phyloP scores from a whole-genome alignment of 2,113 vertebrate genomes.

The Corvus moneduloides region DNA sequence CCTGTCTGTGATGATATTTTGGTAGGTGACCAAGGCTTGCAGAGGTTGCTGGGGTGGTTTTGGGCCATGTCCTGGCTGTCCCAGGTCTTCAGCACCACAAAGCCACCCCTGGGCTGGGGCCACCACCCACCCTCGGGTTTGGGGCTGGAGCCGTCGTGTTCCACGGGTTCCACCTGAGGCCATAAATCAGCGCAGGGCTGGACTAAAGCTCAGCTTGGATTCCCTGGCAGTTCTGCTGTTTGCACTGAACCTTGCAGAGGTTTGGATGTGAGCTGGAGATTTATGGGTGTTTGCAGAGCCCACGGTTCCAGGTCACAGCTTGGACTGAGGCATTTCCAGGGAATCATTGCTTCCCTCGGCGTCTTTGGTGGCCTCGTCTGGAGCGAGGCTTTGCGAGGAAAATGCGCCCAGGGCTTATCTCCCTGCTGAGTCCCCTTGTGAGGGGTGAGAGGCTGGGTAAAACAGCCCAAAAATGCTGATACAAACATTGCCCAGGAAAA shows the following conservation, averaged over 20 bases:
- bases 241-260: slow-evolving; percentile 56
- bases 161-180: slow-evolving; percentile 32
- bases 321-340: background rate
- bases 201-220: background rate
- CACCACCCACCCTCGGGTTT: background rate
- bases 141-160: background rate
- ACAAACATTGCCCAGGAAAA: background rate
- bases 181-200: slow-evolving; percentile 23
- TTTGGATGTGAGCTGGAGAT: slow-evolving; percentile 55
- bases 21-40: background rate
- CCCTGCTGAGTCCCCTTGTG: background rate
- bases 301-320: slow-evolving; percentile 58
- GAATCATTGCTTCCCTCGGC: background rate
- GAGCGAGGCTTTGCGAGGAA: background rate
- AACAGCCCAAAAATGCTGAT: background rate
- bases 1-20: background rate
- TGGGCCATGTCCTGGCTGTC: background rate
- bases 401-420: background rate
- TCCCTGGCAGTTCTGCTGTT: slow-evolving; percentile 31
- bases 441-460: background rate
- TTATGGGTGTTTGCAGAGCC: slow-evolving; percentile 55
- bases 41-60: background rate
- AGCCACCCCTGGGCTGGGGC: background rate
- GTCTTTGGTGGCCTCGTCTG: slow-evolving; percentile 48
- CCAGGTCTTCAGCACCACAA: background rate